Conservation (phyloP, 2,113 vertebrate genomes). For the Pao palembangensis region DNA sequence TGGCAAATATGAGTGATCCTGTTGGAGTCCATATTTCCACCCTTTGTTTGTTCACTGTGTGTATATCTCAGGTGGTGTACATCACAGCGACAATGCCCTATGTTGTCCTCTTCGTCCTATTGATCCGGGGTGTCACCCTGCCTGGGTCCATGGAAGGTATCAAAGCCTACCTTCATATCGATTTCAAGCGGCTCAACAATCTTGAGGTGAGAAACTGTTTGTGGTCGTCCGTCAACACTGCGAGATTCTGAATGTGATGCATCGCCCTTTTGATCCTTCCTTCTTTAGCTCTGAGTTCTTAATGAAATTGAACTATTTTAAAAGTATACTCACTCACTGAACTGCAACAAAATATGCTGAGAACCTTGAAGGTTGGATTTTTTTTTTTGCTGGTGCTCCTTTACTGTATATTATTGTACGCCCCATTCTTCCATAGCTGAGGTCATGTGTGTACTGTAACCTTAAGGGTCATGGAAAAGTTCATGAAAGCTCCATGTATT, state of each 20-base stretch:
- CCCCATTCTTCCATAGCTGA: background rate
- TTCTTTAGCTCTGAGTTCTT: background rate
- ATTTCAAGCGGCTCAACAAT: constrained; percentile 88
- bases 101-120: constrained; percentile 88
- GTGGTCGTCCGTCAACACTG: background rate
- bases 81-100: constrained; percentile 98
- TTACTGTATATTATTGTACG: constrained; percentile 12
- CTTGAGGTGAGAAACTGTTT: constrained; percentile 78
- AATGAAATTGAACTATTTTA: background rate
- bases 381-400: constrained; percentile 1
- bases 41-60: background rate
- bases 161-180: constrained; percentile 89
- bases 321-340: too few species aligned
- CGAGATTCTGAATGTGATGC: background rate
- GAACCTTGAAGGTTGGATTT: background rate
- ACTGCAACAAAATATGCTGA: background rate
- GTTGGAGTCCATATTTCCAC: too few species aligned
- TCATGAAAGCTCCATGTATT: too few species aligned
- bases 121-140: constrained; percentile 91
- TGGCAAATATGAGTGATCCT: too few species aligned
- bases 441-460: too few species aligned
- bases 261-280: too few species aligned
- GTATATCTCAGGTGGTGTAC: constrained; percentile 87
- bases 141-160: constrained; percentile 91
- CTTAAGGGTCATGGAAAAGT: too few species aligned